phyloP scores from a whole-genome alignment of 2,888 invertebrate genomes.

The Biston stratarius region DNA sequence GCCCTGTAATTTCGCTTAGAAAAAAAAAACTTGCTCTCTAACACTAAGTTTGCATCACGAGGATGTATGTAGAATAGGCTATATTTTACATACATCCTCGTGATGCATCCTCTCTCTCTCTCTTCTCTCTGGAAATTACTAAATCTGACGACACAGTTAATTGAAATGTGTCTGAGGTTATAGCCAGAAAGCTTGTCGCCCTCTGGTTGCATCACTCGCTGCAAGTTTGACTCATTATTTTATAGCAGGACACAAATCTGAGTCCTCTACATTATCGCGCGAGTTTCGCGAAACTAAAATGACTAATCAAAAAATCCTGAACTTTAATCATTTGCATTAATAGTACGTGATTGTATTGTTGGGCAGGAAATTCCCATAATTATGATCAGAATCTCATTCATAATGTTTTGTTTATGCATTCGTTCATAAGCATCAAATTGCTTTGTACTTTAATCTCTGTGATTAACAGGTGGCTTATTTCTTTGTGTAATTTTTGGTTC shows the following conservation, averaged over 20 bases:
- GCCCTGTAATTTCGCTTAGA: too few relatives aligned
- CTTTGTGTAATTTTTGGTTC: not conserved
- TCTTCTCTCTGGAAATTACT: too few relatives aligned
- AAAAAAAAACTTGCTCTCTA: too few relatives aligned
- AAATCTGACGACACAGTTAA: too few relatives aligned
- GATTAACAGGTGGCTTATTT: too few relatives aligned
- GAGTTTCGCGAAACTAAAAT: constrained; percentile 11
- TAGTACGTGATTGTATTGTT: constrained; percentile 15
- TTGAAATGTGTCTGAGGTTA: too few relatives aligned
- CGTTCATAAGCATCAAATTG: not conserved
- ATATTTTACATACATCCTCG: too few relatives aligned
- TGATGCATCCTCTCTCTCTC: too few relatives aligned
- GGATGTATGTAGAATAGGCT: too few relatives aligned
- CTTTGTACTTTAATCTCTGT: not conserved
- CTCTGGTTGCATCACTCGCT: constrained; percentile 1
- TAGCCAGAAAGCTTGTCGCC: not conserved
- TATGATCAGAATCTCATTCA: constrained; percentile 12
- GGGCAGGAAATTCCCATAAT: constrained; percentile 20
- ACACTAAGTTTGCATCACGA: too few relatives aligned
- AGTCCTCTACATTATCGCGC: constrained; percentile 13
- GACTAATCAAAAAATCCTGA: constrained; percentile 8
- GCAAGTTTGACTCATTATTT: constrained; percentile 11
- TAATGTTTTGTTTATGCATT: constrained; percentile 9
- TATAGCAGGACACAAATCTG: constrained; percentile 1
- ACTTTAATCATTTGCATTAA: constrained; percentile 5